Conservation (phyloP, 2,113 vertebrate species). For the Oceanodroma tethys region DNA sequence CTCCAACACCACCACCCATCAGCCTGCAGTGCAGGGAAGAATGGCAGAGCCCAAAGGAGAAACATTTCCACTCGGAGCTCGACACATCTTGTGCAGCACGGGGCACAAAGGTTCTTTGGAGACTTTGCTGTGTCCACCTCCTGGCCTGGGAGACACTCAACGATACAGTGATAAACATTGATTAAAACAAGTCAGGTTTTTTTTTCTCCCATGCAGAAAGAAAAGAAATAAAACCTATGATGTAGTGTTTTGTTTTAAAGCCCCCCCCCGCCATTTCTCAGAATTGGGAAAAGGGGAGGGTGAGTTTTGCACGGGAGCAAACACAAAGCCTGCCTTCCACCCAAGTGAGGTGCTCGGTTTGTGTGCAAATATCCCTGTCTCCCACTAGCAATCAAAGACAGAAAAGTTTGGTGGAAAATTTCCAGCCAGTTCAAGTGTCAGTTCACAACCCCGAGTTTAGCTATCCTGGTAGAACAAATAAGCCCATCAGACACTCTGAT, state of each 20-base stretch:
- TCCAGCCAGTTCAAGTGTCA: not conserved
- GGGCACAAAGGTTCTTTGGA: not conserved
- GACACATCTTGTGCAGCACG: fast-evolving
- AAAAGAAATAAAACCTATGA: not conserved
- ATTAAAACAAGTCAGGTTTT: not conserved
- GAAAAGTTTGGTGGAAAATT: not conserved
- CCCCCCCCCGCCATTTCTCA: fast-evolving
- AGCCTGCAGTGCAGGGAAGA: not conserved
- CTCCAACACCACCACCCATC: not conserved
- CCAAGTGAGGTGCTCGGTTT: not conserved
- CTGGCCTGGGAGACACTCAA: not conserved
- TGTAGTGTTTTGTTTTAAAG: not conserved
- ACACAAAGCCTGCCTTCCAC: not conserved
- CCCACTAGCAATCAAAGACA: not conserved
- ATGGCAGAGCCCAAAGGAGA: not conserved
- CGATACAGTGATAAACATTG: not conserved
- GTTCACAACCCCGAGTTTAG: not conserved
- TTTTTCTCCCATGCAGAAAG: not conserved
- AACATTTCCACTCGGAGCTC: not conserved
- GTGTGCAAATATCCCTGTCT: not conserved
- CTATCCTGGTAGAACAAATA: not conserved
- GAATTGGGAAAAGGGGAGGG: not conserved
- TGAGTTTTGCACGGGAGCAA: not conserved
- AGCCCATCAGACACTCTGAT: not conserved
- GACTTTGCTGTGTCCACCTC: not conserved